These are phyloP conservation scores for Pipistrellus pygmaeus DNA, from an alignment of 2,797 vertebrate species.

Conservation along the genomic window DNA sequence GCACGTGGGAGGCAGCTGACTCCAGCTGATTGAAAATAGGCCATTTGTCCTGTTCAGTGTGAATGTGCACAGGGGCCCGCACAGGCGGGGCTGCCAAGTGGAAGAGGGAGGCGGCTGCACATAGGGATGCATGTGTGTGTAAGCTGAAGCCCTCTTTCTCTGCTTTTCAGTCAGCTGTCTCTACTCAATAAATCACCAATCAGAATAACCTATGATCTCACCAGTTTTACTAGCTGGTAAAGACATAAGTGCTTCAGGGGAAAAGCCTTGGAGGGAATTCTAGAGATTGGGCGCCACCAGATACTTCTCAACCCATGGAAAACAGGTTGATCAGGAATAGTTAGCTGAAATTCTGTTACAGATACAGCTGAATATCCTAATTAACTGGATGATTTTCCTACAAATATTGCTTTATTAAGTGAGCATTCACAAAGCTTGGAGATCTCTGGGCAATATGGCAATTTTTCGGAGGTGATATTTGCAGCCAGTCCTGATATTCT, in stretches of 20 bases:
- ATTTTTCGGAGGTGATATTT: neutral
- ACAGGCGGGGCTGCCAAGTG: slow-evolving; percentile 81
- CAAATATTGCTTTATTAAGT: neutral
- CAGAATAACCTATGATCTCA: slow-evolving; percentile 61
- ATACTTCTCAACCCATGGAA: neutral
- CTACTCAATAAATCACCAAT: slow-evolving; percentile 69
- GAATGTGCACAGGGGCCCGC: slow-evolving; percentile 81
- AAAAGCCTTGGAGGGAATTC: neutral
- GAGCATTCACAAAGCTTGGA: neutral
- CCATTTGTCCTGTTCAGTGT: slow-evolving; percentile 85
- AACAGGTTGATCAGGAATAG: neutral
- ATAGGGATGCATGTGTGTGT: slow-evolving; percentile 68
- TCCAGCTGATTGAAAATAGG: slow-evolving; percentile 81
- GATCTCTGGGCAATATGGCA: neutral
- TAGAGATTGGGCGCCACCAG: neutral
- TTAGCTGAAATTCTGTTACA: neutral
- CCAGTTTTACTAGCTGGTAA: slow-evolving; percentile 57
- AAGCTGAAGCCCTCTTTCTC: slow-evolving; percentile 60
- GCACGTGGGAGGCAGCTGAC: slow-evolving; percentile 88
- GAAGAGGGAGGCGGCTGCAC: neutral
- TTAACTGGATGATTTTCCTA: neutral
- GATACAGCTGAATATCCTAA: neutral
- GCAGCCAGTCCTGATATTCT: neutral
- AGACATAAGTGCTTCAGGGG: neutral
- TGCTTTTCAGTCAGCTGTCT: slow-evolving; percentile 66